phyloP scores from a whole-genome alignment of 1,140 invertebrate genomes.

The Melipona quadrifasciata region DNA sequence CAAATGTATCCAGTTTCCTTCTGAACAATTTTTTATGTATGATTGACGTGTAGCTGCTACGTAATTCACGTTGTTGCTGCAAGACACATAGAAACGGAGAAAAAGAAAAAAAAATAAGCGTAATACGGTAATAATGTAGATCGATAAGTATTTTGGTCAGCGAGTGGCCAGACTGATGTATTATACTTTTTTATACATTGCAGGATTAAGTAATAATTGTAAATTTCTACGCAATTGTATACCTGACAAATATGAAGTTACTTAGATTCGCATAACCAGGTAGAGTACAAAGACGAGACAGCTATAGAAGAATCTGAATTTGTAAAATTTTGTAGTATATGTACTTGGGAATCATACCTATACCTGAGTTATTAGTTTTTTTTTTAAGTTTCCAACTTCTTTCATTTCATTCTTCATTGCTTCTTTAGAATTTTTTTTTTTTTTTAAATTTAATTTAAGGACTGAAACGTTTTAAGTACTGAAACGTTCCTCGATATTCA shows the following conservation, averaged over 20 bases:
- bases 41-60: neutral
- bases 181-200: conserved; percentile 78
- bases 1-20: neutral
- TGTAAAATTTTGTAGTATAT: conserved; percentile 77
- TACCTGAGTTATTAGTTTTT: conserved; percentile 61
- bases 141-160: conserved; percentile 72
- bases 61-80: neutral
- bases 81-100: neutral
- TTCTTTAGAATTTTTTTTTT: conserved; percentile 22
- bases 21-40: conserved; percentile 18
- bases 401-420: neutral
- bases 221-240: conserved; percentile 75
- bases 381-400: conserved; percentile 43
- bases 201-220: conserved; percentile 74
- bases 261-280: conserved; percentile 68
- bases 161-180: conserved; percentile 78
- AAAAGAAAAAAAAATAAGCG: conserved; percentile 12
- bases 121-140: conserved; percentile 19
- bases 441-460: conserved; percentile 51
- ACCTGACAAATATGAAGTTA: conserved; percentile 70
- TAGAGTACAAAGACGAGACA: conserved; percentile 73
- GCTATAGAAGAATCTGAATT: conserved; percentile 63
- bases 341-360: conserved; percentile 62
- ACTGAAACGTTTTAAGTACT: too few species aligned
- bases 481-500: conserved; percentile 35